Conservation (phyloP, 2,113 vertebrate genomes). For the Promerops cafer region DNA sequence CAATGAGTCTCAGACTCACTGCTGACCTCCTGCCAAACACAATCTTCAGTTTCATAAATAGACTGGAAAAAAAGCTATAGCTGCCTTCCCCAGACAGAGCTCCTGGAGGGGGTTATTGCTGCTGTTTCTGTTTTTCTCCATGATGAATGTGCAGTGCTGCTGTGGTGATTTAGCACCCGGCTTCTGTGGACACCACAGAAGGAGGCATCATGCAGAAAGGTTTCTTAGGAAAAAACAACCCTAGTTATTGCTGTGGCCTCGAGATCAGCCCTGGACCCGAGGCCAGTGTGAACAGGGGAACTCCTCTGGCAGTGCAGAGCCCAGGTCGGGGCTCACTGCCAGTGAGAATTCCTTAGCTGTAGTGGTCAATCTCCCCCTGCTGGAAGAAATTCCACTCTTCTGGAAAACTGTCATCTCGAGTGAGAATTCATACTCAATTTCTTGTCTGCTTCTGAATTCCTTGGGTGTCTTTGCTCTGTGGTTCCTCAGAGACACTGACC, state of each 20-base stretch:
- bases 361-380: background rate
- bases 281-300: background rate
- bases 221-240: background rate
- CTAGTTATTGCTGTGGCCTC: background rate
- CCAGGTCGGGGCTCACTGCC: background rate
- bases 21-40: background rate
- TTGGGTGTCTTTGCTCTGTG: background rate
- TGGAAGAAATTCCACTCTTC: background rate
- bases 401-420: background rate
- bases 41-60: accelerated
- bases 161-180: background rate
- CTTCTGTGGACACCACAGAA: background rate
- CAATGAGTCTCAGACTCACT: background rate
- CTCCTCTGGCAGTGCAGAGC: background rate
- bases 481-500: background rate
- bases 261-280: background rate
- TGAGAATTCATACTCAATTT: background rate
- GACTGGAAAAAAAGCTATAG: background rate
- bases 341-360: accelerated
- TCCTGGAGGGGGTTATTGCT: background rate
- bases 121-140: background rate
- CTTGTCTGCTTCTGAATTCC: background rate
- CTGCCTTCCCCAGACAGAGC: background rate
- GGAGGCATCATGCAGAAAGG: background rate
- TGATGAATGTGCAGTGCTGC: background rate